Percentiles rank a stretch among this genome's conserved stretches.
phyloP scores from a whole-genome alignment of 2,888 invertebrate species.

The Lithophane ornitopus region DNA sequence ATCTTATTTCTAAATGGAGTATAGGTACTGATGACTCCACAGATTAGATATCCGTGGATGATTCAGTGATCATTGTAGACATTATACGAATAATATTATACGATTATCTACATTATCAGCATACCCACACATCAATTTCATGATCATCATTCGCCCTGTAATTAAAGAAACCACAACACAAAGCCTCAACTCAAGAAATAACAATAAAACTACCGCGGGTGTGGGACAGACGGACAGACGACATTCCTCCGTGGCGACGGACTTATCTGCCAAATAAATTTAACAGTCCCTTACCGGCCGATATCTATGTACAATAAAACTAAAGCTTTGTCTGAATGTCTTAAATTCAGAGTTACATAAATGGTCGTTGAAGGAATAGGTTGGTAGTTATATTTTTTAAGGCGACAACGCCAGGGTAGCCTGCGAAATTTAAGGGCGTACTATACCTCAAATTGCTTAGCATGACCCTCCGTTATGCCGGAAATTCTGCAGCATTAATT shows the following conservation, averaged over 20 bases:
- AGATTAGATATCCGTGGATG: not conserved
- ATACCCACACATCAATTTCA: not conserved
- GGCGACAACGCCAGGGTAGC: rapidly evolving
- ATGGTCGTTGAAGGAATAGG: slow-evolving; percentile 10
- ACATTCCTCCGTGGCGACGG: slow-evolving; percentile 77
- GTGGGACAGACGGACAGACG: slow-evolving; percentile 61
- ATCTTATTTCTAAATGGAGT: no score
- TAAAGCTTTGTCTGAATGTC: slow-evolving; percentile 40
- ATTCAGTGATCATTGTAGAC: not conserved
- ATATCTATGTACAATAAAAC: slow-evolving; percentile 61
- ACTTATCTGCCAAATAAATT: slow-evolving; percentile 79
- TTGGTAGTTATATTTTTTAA: not conserved
- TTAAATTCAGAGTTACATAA: slow-evolving; percentile 20
- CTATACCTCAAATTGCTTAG: no score
- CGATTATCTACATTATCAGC: not conserved
- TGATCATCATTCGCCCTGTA: not conserved
- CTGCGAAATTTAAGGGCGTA: no score
- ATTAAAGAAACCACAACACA: slow-evolving; percentile 37
- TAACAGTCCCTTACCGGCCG: slow-evolving; percentile 55
- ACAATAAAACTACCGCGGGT: slow-evolving; percentile 52
- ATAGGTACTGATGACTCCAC: not conserved
- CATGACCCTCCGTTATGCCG: no score
- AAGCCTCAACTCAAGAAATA: slow-evolving; percentile 13
- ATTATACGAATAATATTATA: not conserved
- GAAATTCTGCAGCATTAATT: no score